These are phyloP conservation scores for Tragulus kanchil DNA, from an alignment of 2,113 vertebrate species.

Conservation along the genomic window DNA sequence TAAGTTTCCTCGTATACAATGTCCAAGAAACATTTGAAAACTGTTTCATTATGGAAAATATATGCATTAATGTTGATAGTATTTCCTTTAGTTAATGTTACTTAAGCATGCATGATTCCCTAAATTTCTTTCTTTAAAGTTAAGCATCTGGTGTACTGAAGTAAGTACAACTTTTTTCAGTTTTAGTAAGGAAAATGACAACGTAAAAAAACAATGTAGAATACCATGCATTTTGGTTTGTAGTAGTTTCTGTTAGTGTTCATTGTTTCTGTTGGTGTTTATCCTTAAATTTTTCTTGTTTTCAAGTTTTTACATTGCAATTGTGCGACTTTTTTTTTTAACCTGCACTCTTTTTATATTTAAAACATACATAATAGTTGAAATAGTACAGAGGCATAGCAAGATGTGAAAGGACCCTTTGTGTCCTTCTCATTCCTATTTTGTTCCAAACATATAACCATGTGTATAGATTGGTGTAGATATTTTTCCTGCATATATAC, in stretches of 20 bases:
- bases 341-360: background rate
- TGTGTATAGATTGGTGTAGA: background rate
- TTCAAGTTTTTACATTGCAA: background rate
- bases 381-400: background rate
- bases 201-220: background rate
- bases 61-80: background rate
- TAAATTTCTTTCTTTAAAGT: background rate
- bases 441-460: background rate
- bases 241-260: background rate
- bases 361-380: background rate
- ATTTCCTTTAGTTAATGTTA: background rate
- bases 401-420: background rate
- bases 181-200: background rate
- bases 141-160: background rate
- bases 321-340: background rate
- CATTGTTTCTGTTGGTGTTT: background rate
- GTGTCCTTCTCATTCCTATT: background rate
- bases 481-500: background rate
- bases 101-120: background rate
- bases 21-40: background rate
- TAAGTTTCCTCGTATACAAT: background rate
- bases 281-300: slow-evolving; percentile 18
- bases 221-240: background rate
- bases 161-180: background rate
- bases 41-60: background rate